Evolutionary conservation across 2,113 vertebrate species (phyloP), one percentile per base, ranked within the genome.

Genomic region (Pelodiscus sinensis): DNA sequence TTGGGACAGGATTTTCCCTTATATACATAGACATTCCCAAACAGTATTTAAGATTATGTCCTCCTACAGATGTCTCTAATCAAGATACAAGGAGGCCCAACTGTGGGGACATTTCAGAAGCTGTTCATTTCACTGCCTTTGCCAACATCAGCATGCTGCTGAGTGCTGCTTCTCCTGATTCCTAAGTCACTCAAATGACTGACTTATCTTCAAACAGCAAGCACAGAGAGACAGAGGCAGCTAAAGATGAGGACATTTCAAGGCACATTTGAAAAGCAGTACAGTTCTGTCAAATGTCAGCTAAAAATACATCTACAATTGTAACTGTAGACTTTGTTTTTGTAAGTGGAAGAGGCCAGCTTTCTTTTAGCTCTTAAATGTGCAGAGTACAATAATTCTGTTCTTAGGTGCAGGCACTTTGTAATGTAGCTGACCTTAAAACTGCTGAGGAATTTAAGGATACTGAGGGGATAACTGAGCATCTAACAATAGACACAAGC

Each of bases 271-370:
- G 85, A 94, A 77, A 80, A 96, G 86, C 35, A 87, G 56, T n/a
- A 78, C 73, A 62, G 79, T 88, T 78, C 86, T 92, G 75, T 94
- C 81, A 92, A 90, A 87, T 57, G 68, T 29, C 79, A 84, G 62
- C 86, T 55, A 90, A 96, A 96, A 95, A 95, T 91, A 92, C 5
- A 81, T 86, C 86, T 93, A 22, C 89, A 91, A 89, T 79, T 89
- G 60, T 19, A 93, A 73, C 52, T 89, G 84, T 57, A 55, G 80
- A 79, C 84, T 90, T 84, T 10, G 8, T 84, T 68, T 84, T 92
- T 89, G 18, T 84, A 56, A 88, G 87, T 51, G 82, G n/a, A 92
- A 93, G n/a, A 78, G 85, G 35, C 8, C 44, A 90, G n/a, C 38
- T 94, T 94, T 88, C 80, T 87, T 54, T 87, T 81, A 62, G 16